Base-by-base conservation (phyloP, 1,140 invertebrate genomes). In the Cydia splendana region DNA sequence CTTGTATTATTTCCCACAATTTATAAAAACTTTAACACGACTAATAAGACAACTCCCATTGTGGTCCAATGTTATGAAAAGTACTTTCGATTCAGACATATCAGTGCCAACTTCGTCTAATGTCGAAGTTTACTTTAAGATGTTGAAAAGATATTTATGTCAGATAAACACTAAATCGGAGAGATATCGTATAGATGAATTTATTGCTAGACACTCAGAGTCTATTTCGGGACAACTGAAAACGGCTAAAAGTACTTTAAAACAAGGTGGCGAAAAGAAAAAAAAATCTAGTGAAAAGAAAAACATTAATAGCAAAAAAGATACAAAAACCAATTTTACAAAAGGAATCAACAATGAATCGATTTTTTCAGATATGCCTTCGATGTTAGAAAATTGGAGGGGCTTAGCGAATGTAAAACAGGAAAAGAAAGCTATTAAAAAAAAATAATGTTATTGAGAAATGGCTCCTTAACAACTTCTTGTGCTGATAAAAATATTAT, bases 11-110 rank as follows among this genome's bases (percentile, higher is more conserved):
- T 75, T 75, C 28, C 74, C 74, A 48, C 38, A 24, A 75, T 75
- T 75, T 57, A 20, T 75, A 48, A 30, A 9, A 15, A 34, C 30
- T 57, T 57, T 75, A n/a, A 28, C 51, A 57, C 74, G 74, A 24
- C 30, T 75, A 62, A 75, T 75, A 48, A 10, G 45, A 53, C 74
- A 75, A 57, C 30, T 75, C 18, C 74, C 74, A 10, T 48, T 75
- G 28, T 75, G 74, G 51, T 75, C 74, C 10, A 75, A 75, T 57
- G 51, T 75, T 28, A 75, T 75, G 74, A 75, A 57, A 75, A 53
- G 13, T 5, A 20, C 30, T 15, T 75, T 28, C 24, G 15, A 62
- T 28, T 75, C 74, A 48, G 18, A 53, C 10, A 75, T 75, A 48
- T 24, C 24, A 28, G 30, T 5, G 1, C 18, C 74, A 30, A 75